phyloP scores from a whole-genome alignment of 2,797 vertebrate species.

The Notamacropus eugenii region DNA sequence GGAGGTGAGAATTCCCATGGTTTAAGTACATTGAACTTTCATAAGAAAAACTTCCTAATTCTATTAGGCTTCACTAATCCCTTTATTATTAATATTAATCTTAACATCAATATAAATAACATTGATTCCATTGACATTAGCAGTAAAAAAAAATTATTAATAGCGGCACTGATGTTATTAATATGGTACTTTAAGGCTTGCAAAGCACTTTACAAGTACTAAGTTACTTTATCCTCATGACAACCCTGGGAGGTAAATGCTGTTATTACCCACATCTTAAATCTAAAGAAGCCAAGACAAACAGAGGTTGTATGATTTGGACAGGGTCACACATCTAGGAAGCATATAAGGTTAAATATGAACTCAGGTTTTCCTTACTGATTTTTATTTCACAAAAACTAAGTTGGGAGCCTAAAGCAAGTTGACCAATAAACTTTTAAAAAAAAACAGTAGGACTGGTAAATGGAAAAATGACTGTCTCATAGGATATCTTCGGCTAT shows the following conservation, averaged over 20 bases:
- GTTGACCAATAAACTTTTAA: slow-evolving; percentile 19
- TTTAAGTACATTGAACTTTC: slow-evolving; percentile 17
- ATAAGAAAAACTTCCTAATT: slow-evolving; percentile 36
- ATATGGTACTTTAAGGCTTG: neutral
- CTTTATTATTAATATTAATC: neutral
- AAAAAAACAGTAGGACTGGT: slow-evolving; percentile 28
- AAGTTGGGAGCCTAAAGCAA: slow-evolving; percentile 41
- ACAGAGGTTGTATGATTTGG: neutral
- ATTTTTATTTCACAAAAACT: slow-evolving; percentile 22
- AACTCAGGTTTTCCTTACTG: neutral
- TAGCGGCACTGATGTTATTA: neutral
- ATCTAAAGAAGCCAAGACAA: neutral
- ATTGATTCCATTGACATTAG: neutral
- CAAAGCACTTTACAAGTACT: neutral
- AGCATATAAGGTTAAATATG: neutral
- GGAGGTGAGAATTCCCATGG: slow-evolving; percentile 12
- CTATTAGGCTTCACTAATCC: slow-evolving; percentile 8
- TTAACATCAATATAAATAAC: neutral
- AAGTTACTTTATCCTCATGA: neutral
- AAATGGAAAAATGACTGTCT: neutral
- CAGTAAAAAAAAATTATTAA: neutral
- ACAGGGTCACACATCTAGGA: neutral
- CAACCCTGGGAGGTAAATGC: neutral
- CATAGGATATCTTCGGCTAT: slow-evolving; percentile 57
- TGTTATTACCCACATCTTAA: neutral